Evolutionary conservation across 2,113 vertebrate genomes (phyloP), one percentile per base, ranked within the genome.

Genomic region (Cercocebus atys): DNA sequence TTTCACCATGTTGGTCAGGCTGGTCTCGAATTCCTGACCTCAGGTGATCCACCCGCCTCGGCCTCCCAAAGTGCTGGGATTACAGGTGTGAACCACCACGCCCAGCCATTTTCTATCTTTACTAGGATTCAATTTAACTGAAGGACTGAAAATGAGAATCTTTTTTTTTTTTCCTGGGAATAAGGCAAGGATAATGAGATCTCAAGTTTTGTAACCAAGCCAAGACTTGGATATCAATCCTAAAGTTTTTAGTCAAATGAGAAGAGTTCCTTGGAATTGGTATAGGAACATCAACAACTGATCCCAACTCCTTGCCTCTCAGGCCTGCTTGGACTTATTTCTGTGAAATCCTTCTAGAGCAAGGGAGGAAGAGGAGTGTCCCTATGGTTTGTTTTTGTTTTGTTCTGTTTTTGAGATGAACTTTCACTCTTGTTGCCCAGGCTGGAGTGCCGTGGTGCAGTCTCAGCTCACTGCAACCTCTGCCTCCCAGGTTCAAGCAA

Each of bases 81-180:
- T 64, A 32, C 12, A 64, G 61, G 27, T 2, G 5, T 64, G 61
- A 64, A 13, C 61, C 27, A 64, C 61, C 13, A 12, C 2, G 13
- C 61, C 27, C 13, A 30, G 61, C 61, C 12, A 13, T 64, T 64
- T 64, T 64, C 61, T 32, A 64, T 32, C 61, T 40, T 89, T 81
- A 61, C 16, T 40, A 88, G 68, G 45, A 88, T 80, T 88, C 25
- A 20, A 0, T 30, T 83, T 79, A 47, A 38, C 45, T 50, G 68
- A 72, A 93, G 43, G 35, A 64, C 59, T 95, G 72, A 90, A 66
- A 90, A 32, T 14, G 3, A 84, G 81, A 73, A 27, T 75, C 64
- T 95, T 98, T 94, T 96, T 97, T 38, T 97, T 97, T 96, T 22
- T 18, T 11, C 13, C 47, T 30, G 27, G 35, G 38, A 94, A 81